Base-by-base conservation (phyloP, 2,113 vertebrate genomes). In the Corythornis cristatus region DNA sequence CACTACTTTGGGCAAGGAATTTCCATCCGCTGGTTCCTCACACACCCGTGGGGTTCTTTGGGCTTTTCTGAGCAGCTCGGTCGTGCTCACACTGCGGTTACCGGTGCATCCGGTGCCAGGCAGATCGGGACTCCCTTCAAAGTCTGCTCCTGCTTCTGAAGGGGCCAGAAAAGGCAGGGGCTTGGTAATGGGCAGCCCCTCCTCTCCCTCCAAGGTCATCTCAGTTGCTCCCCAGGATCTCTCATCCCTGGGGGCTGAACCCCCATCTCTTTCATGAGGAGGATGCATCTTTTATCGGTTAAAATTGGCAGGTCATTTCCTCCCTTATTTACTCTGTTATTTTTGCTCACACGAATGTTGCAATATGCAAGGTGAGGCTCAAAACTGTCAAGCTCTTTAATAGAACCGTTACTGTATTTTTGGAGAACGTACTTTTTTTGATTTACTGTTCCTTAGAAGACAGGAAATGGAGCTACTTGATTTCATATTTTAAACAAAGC, bases 381-480 rank as follows among this genome's bases (percentile, higher is more conserved):
- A 80, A 91, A 94, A 93, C 94, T 95, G 95, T 95, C 95, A 93
- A 86, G 85, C 26, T 70, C 82, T 91, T 83, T 93, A 95, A 95
- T 94, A 89, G 94, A 95, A 96, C 87, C 93, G 60, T 95, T 95
- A 91, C 89, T 91, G 75, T 91, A 77, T 91, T 96, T 94, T 91
- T 95, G 91, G 95, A 96, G 82, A 83, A 89, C 7, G 2, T 60
- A 60, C 72, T 71, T 70, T 12, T 80, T 92, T 95, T 96, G 94
- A 96, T 96, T 96, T 95, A 96, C 84, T 93, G 94, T 93, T 91
- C 94, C 87, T 96, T 82, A 95, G 94, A 96, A 96, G 96, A 94
- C 96, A 96, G 96, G 96, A 96, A 96, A 96, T 96, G 95, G 96
- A 96, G 94, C 96, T 96, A 96, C 96, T 96, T 96, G 96, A 96